Evolutionary conservation across 2,888 invertebrate species (phyloP), one percentile per base, ranked within the genome.

Genomic region (Microchrysa polita): DNA sequence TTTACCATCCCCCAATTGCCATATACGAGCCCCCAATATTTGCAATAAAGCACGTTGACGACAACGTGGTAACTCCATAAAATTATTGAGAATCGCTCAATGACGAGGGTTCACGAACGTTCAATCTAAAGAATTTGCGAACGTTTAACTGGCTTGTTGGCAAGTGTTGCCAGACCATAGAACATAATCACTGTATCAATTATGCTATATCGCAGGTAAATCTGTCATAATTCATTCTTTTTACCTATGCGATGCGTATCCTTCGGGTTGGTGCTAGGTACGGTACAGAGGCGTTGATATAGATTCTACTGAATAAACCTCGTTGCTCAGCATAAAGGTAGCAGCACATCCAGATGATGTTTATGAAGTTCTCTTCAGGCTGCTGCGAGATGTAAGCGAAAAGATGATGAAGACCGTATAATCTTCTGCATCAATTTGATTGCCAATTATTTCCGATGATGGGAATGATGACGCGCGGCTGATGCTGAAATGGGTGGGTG

Each of bases 81-180:
- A 69, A 18, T 57, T 69, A 69, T 69, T 57, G 69, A 44, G 40
- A 69, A 20, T 40, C 42, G n/a, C 42, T 69, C 42, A 12, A 65
- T n/a, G n/a, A n/a, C 65, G 55, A 57, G 69, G 69, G 69, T 69
- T 69, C 69, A 55, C n/a, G n/a, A n/a, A n/a, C n/a, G n/a, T n/a
- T n/a, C n/a, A n/a, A n/a, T 14, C 57, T 27, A 52, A n/a, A n/a
- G 52, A n/a, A 53, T 22, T 53, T 23, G 27, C 52, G 67, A 23
- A 23, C 23, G 23, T 22, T 23, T 42, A n/a, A 40, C 40, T n/a
- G 5, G 40, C 23, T 27, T 2, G 14, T 61, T 61, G 34, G 65
- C n/a, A 40, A 55, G 69, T 69, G 57, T 69, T 69, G 69, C 69
- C 69, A 69, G 69, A 55, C 40, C 55, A 55, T 34, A 44, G 55